phyloP scores from a whole-genome alignment of 2,888 invertebrate genomes.

The Clanis bilineata region DNA sequence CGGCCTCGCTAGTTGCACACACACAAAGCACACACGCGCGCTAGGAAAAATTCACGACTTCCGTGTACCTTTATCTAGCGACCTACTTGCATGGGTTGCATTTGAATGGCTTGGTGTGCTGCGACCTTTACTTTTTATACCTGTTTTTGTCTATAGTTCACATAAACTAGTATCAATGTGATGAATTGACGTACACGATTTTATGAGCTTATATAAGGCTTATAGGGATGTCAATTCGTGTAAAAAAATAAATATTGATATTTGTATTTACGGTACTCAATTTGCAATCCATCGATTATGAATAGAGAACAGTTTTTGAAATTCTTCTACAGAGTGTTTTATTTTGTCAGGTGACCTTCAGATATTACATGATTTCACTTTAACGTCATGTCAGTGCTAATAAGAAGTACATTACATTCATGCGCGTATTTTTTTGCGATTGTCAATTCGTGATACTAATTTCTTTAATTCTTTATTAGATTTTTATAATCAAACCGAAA shows the following conservation, averaged over 20 bases:
- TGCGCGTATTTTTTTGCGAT: neutral
- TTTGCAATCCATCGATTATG: neutral
- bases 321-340: neutral
- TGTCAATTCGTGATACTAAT: no score
- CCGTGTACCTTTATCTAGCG: conserved; percentile 45
- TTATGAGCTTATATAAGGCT: neutral
- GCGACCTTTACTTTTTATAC: conserved; percentile 2
- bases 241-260: neutral
- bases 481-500: no score
- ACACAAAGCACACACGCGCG: conserved; percentile 37
- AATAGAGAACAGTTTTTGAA: neutral
- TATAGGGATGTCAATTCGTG: neutral
- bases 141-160: neutral
- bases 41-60: conserved; percentile 70
- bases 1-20: conserved; percentile 78
- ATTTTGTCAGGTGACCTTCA: neutral
- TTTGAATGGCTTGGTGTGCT: neutral
- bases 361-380: neutral
- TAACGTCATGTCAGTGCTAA: neutral
- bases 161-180: neutral
- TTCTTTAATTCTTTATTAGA: no score
- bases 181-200: neutral
- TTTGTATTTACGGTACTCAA: neutral
- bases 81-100: conserved; percentile 17
- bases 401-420: neutral